phyloP scores from a whole-genome alignment of 2,797 vertebrate species.

The Danio albolineatus region DNA sequence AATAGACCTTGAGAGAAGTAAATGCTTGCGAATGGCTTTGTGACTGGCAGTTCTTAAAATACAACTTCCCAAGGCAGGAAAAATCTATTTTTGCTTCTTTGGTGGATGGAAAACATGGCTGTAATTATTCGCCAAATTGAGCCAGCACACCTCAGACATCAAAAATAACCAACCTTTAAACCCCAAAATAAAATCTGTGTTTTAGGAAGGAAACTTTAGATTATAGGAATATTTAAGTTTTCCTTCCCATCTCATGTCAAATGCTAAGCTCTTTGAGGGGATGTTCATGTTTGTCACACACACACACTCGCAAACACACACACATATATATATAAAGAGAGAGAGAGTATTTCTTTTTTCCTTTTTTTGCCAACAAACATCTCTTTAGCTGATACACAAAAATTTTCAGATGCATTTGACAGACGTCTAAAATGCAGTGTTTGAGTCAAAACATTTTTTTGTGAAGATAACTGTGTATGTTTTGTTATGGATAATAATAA shows the following conservation, averaged over 20 bases:
- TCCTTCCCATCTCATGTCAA: background rate
- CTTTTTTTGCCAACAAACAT: background rate
- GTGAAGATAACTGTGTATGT: too few species aligned
- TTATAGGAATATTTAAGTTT: conserved; percentile 17
- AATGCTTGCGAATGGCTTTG: background rate
- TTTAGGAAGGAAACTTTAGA: conserved; percentile 4
- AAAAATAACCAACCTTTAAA: conserved; percentile 29
- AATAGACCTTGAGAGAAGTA: background rate
- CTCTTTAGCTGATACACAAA: too few species aligned
- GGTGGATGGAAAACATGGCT: conserved; percentile 1
- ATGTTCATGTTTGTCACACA: background rate
- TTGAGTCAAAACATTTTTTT: too few species aligned
- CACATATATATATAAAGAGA: too few species aligned
- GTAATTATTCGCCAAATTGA: conserved; percentile 4
- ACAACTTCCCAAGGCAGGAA: conserved; percentile 34
- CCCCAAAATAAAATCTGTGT: background rate
- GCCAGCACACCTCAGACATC: background rate
- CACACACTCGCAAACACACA: too few species aligned
- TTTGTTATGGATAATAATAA: too few species aligned
- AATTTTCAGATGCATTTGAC: too few species aligned
- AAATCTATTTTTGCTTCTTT: background rate
- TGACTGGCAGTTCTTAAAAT: conserved; percentile 43
- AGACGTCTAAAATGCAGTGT: too few species aligned
- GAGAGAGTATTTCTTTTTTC: too few species aligned
- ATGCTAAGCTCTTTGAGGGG: background rate